Conservation (phyloP, 2,888 invertebrate genomes). For the Conus canariensis region DNA sequence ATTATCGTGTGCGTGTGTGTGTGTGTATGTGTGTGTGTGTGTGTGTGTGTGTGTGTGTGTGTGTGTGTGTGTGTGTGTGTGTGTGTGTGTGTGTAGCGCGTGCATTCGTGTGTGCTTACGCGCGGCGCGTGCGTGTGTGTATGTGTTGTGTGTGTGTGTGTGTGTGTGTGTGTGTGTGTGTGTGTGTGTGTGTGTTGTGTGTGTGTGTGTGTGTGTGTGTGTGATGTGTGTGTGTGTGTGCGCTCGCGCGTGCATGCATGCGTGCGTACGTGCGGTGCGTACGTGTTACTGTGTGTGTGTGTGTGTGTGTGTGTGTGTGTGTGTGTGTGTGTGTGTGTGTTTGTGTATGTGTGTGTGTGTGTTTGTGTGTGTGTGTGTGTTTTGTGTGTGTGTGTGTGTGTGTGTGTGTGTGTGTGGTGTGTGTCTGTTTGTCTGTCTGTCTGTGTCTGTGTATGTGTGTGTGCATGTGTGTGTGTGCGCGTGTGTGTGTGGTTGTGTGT, state of each 20-base stretch:
- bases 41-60: background rate
- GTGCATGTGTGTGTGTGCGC: too few species aligned
- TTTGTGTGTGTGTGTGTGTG: too few species aligned
- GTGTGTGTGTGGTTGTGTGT: background rate
- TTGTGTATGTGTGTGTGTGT: background rate
- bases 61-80: too few species aligned
- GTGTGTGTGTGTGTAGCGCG: too few species aligned
- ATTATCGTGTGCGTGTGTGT: too few species aligned
- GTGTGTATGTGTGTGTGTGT: background rate
- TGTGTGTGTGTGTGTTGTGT: background rate
- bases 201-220: too few species aligned
- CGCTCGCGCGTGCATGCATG: too few species aligned
- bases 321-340: slow-evolving; percentile 9
- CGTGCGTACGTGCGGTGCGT: too few species aligned
- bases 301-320: slow-evolving; percentile 1
- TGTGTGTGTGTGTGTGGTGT: too few species aligned
- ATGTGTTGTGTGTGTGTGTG: background rate
- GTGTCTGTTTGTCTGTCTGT: background rate
- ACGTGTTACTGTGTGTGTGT: background rate
- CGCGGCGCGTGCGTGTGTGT: background rate
- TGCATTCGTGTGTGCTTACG: background rate
- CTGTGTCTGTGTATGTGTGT: background rate
- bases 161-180: background rate
- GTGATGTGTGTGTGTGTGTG: background rate
- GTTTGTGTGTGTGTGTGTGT: too few species aligned